Conservation (phyloP, 2,797 vertebrate species). For the Hippopotamyrus pictus region DNA sequence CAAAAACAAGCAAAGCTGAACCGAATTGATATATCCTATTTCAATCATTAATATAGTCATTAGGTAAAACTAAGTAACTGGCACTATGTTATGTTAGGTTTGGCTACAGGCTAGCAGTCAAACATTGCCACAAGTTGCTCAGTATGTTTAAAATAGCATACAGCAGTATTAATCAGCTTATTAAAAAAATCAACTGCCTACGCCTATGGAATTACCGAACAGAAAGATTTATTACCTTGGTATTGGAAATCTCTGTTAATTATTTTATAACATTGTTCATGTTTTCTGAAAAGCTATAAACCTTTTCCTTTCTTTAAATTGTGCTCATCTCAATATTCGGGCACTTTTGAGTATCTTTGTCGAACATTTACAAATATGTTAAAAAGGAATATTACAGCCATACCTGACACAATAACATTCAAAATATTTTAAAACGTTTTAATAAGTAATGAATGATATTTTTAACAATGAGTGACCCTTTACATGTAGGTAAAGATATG, state of each 20-base stretch:
- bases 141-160: not conserved
- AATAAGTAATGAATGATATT: not conserved
- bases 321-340: not conserved
- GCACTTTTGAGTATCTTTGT: not conserved
- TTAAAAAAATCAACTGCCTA: not conserved
- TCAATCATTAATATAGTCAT: not conserved
- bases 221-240: not conserved
- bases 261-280: not conserved
- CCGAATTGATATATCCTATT: not conserved
- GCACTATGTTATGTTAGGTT: not conserved
- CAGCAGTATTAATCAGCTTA: not conserved
- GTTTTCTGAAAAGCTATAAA: not conserved
- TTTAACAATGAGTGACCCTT: not conserved
- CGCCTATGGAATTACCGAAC: not conserved
- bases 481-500: not conserved
- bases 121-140: not conserved
- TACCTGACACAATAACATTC: not conserved
- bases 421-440: not conserved
- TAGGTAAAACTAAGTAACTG: not conserved
- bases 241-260: not conserved
- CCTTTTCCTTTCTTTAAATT: not conserved
- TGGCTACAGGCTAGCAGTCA: not conserved
- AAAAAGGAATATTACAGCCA: not conserved
- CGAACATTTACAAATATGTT: not conserved
- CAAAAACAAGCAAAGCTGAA: not conserved